Evolutionary conservation across 2,113 vertebrate species (phyloP).

Genomic region (Carettochelys insculpta): DNA sequence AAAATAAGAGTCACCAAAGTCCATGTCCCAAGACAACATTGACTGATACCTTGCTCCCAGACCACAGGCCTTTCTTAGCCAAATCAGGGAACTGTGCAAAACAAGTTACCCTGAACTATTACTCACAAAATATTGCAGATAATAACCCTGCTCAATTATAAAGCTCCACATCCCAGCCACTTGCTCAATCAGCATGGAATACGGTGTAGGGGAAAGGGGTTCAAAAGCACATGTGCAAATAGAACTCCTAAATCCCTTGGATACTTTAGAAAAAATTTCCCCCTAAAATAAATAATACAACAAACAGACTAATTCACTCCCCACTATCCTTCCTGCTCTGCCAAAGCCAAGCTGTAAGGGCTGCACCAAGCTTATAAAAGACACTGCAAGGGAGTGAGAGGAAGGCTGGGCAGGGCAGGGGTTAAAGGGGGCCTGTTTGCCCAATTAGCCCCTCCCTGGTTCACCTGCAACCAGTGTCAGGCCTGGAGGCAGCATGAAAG

Average conservation of each 20-base stretch:
- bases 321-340: neutral
- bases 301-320: neutral
- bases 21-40: neutral
- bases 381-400: too few relatives aligned
- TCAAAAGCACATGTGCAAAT: neutral
- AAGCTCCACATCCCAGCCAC: neutral
- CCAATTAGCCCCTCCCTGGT: too few relatives aligned
- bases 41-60: neutral
- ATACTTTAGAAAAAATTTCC: slow-evolving; percentile 1
- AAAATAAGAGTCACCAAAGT: neutral
- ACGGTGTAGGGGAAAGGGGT: rapidly evolving
- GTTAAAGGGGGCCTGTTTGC: too few relatives aligned
- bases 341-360: neutral
- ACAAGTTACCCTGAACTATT: neutral
- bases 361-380: neutral
- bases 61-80: neutral
- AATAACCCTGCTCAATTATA: neutral
- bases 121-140: neutral
- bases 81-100: neutral
- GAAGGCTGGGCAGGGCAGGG: too few relatives aligned
- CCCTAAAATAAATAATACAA: rapidly evolving
- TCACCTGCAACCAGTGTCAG: too few relatives aligned
- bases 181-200: neutral
- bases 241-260: neutral
- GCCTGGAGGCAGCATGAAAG: too few relatives aligned